A percentile compares a stretch with the other conserved stretches of the same genome.
Conservation (phyloP, 2,113 vertebrate species). For the Mastomys coucha region DNA sequence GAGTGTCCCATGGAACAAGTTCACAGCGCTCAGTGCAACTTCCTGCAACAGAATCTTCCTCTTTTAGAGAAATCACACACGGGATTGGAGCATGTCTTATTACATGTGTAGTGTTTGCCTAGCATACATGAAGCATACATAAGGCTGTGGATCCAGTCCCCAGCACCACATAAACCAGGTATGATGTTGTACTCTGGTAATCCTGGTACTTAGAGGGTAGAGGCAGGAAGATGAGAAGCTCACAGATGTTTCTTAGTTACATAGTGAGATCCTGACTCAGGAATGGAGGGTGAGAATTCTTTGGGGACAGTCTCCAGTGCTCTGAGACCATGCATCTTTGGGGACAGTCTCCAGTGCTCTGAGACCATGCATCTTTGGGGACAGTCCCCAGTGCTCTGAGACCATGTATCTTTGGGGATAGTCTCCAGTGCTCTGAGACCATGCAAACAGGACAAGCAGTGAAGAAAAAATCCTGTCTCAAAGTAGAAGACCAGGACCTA, state of each 20-base stretch:
- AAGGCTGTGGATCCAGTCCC: neutral
- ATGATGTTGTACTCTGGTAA: neutral
- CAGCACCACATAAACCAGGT: neutral
- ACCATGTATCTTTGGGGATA: neutral
- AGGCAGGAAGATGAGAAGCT: neutral
- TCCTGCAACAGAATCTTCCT: neutral
- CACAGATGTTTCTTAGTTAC: neutral
- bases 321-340: neutral
- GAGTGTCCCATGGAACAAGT: rapidly evolving
- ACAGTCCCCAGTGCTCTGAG: neutral
- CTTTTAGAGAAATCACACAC: neutral
- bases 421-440: neutral
- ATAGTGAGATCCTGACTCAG: neutral
- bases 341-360: neutral
- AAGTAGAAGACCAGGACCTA: neutral
- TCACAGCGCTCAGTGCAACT: neutral
- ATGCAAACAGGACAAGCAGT: neutral
- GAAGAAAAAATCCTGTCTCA: neutral
- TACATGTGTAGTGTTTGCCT: neutral
- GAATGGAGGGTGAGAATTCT: neutral
- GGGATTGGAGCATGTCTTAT: too few species aligned
- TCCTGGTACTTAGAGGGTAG: neutral
- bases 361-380: neutral
- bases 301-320: neutral
- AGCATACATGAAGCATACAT: too few species aligned